phyloP scores from a whole-genome alignment of 2,113 vertebrate species.

The Camelus dromedarius region DNA sequence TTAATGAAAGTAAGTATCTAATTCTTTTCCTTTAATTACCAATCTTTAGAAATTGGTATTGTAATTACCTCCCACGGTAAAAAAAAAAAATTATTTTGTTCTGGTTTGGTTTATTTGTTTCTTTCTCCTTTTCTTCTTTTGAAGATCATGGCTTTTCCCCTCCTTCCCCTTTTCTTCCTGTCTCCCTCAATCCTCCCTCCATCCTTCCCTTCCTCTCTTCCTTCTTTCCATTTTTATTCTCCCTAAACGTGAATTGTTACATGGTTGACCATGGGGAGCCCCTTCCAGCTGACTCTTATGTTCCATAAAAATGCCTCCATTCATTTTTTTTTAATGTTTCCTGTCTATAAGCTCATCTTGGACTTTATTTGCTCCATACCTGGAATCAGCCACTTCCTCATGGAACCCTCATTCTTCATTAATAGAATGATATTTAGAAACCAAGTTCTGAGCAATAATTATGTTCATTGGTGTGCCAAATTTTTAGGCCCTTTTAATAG shows the following conservation, averaged over 20 bases:
- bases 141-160: neutral
- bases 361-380: neutral
- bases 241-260: neutral
- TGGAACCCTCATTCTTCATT: neutral
- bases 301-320: neutral
- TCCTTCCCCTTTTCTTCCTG: neutral
- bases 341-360: neutral
- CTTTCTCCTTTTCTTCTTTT: neutral
- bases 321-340: neutral
- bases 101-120: neutral
- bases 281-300: neutral
- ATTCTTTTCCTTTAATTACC: neutral
- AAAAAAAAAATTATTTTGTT: neutral
- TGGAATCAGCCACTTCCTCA: neutral
- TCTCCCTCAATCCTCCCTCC: neutral
- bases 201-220: neutral
- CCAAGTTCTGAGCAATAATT: neutral
- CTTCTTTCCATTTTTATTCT: neutral
- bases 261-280: neutral
- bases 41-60: neutral
- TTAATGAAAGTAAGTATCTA: neutral
- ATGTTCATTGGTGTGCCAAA: neutral
- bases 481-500: neutral
- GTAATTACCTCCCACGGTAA: neutral
- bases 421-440: neutral